A percentile compares a stretch with the other conserved stretches of the same genome.
Conservation (phyloP, 2,888 invertebrate genomes). For the Caenorhabditis panamensis region DNA sequence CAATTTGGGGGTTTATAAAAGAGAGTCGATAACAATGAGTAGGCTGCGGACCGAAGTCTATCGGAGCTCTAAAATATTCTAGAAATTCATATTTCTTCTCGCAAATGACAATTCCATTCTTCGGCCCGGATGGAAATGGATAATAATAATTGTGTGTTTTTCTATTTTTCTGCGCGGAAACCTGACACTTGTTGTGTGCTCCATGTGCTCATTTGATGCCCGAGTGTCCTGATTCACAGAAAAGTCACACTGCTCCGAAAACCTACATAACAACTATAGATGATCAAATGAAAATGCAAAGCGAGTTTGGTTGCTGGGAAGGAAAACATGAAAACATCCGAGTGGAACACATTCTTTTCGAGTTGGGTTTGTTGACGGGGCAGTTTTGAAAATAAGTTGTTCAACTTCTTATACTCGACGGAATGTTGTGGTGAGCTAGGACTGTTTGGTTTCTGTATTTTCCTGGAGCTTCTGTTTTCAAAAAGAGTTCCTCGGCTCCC, state of each 20-base stretch:
- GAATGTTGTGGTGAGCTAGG: too few relatives aligned
- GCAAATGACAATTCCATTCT: background rate
- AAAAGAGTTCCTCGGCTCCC: too few relatives aligned
- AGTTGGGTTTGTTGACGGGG: too few relatives aligned
- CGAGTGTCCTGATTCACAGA: background rate
- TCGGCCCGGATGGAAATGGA: background rate
- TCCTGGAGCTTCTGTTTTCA: too few relatives aligned
- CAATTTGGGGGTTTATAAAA: background rate
- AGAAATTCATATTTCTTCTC: background rate
- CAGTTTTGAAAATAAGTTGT: too few relatives aligned
- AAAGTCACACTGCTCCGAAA: slow-evolving; percentile 2
- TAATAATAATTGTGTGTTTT: slow-evolving; percentile 11
- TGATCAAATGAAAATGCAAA: slow-evolving; percentile 2
- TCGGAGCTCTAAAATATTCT: background rate
- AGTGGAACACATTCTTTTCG: background rate
- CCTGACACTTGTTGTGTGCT: slow-evolving; percentile 3
- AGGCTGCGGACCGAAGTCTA: background rate
- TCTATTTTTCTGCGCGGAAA: background rate
- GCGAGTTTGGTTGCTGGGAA: background rate
- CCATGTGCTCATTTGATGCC: background rate
- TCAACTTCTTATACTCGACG: too few relatives aligned
- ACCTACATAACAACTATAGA: slow-evolving; percentile 1
- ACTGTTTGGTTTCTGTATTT: too few relatives aligned
- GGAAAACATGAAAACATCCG: background rate
- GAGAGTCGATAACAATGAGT: background rate